These are phyloP conservation scores for Bradysia coprophila DNA, from an alignment of 1,140 invertebrate genomes.

Conservation along the genomic window DNA sequence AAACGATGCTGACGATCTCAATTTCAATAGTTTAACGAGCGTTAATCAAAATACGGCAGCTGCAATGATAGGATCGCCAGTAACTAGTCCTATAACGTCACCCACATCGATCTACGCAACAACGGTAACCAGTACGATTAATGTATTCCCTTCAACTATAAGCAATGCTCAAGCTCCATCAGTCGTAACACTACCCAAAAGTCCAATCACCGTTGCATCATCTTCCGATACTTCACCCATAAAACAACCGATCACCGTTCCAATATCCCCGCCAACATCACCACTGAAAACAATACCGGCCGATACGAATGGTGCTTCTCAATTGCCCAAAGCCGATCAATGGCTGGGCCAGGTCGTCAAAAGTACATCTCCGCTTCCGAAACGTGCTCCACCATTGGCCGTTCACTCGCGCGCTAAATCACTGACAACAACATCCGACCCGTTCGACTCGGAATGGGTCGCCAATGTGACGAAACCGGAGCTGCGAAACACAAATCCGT, in stretches of 20 bases:
- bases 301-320: conserved; percentile 12
- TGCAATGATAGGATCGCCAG: conserved; percentile 15
- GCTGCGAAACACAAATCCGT: conserved; percentile 29
- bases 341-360: conserved; percentile 55
- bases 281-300: conserved; percentile 23
- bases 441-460: conserved; percentile 77
- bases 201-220: conserved; percentile 19
- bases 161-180: neutral
- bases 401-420: conserved; percentile 43
- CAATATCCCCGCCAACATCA: conserved; percentile 25
- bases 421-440: conserved; percentile 41
- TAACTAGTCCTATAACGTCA: conserved; percentile 12
- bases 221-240: conserved; percentile 20
- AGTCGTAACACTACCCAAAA: conserved; percentile 13
- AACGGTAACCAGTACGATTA: conserved; percentile 5
- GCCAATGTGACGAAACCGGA: conserved; percentile 18
- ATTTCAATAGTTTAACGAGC: conserved; percentile 32
- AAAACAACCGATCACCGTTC: conserved; percentile 25
- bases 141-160: neutral
- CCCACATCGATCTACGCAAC: conserved; percentile 9
- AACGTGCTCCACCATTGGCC: conserved; percentile 30
- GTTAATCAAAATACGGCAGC: conserved; percentile 29
- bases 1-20: conserved; percentile 37
- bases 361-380: conserved; percentile 27
- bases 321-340: conserved; percentile 51